Evolutionary conservation across 2,888 invertebrate genomes (phyloP), one percentile per base, ranked within the genome.

Genomic region (Gymnocheta viridis): DNA sequence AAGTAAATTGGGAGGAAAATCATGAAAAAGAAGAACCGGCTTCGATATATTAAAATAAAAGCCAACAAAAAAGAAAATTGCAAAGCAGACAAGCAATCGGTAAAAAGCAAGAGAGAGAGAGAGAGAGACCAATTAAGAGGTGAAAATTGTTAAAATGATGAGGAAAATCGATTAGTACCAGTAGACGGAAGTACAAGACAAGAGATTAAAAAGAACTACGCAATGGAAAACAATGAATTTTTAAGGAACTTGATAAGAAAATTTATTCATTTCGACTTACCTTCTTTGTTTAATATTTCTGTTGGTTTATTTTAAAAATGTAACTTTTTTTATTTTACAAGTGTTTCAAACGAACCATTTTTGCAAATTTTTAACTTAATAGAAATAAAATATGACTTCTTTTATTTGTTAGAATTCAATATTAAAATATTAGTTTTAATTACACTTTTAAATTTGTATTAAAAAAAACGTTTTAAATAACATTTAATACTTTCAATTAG

Each of bases 271-370:
- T 47, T 4, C 12, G n/a, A 54, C 81, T 69, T 62, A 81, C 81
- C 74, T 81, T 74, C 17, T 0, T 70, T 35, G 35, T 41, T 51
- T 0, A 69, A 38, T 4, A 6, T 35, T 51, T 17, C 1, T 41
- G 4, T 69, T 19, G 0, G 51, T 38, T 27, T 32, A 24, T 47
- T 51, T 24, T 51, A 4, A 51, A 24, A 2, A 24, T 24, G 24
- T 54, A 7, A 17, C 32, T 38, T 14, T n/a, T 47, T 19, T 47
- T 6, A 32, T 76, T 62, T 88, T 86, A 88, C 60, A 89, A 90
- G 86, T 89, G 89, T 91, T 91, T 89, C 87, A 90, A 89, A 72
- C 90, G 91, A 85, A 89, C 89, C 91, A 91, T 89, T 87, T 88
- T 85, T 86, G 82, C 60, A 22, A 29, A 27, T 54, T 69, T 44